Conservation (phyloP, 2,113 vertebrate genomes). For the Pica pica region DNA sequence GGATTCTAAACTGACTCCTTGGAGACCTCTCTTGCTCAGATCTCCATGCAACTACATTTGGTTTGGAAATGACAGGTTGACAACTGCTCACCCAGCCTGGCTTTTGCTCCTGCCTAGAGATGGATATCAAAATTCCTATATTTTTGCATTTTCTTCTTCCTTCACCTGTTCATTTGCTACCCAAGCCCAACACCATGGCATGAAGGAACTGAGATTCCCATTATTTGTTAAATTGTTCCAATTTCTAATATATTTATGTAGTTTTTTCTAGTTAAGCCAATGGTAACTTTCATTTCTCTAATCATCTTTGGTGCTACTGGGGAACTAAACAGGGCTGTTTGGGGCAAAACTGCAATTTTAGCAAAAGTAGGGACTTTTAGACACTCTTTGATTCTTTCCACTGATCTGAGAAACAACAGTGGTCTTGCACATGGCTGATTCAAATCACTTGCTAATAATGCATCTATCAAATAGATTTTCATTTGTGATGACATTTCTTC, state of each 20-base stretch:
- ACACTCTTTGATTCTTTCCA: neutral
- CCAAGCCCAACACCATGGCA: no score
- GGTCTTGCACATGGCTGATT: neutral
- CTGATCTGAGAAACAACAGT: neutral
- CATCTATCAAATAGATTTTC: neutral
- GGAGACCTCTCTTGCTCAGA: neutral
- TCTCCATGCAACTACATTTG: neutral
- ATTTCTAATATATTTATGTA: neutral
- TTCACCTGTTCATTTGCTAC: neutral
- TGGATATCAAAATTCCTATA: neutral
- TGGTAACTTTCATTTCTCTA: neutral
- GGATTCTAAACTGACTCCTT: neutral
- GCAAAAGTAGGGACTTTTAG: neutral
- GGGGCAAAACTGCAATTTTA: neutral
- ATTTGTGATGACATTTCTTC: slow-evolving; percentile 48
- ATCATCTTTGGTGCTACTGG: neutral
- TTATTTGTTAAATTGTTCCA: neutral
- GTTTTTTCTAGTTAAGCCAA: neutral
- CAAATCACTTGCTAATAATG: neutral
- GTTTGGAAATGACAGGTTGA: neutral
- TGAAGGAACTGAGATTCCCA: accelerated
- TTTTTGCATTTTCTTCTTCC: neutral
- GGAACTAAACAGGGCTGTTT: neutral
- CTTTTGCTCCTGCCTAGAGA: neutral
- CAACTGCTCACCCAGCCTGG: neutral